Evolutionary conservation across 1,140 invertebrate species (phyloP).

Genomic region (Drosophila tropicalis): DNA sequence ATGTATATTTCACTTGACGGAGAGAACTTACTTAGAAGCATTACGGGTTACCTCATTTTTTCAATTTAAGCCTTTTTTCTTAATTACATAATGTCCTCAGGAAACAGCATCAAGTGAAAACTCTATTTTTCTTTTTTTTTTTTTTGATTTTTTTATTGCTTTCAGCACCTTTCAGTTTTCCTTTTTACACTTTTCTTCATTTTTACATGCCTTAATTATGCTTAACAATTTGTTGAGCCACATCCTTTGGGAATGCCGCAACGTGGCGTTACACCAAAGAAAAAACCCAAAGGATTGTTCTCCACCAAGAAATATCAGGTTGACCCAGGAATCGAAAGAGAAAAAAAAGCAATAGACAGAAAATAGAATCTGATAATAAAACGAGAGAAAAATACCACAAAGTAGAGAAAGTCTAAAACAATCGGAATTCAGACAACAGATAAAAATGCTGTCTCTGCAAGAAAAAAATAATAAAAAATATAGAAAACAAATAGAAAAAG

Average conservation of each 20-base stretch:
- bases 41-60: not conserved
- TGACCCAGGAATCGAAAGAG: slow-evolving; percentile 25
- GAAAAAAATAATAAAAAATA: slow-evolving; percentile 13
- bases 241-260: slow-evolving; percentile 5
- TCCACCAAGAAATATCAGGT: slow-evolving; percentile 33
- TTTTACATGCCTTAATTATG: slow-evolving; percentile 44
- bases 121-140: not conserved
- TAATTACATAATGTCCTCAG: slow-evolving; percentile 27
- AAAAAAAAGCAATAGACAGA: slow-evolving; percentile 4
- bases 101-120: slow-evolving; percentile 1
- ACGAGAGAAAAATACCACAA: slow-evolving; percentile 22
- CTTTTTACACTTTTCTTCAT: slow-evolving; percentile 2
- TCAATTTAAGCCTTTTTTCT: not conserved
- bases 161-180: slow-evolving; percentile 18
- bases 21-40: not conserved
- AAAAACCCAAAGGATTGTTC: slow-evolving; percentile 19
- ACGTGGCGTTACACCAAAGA: not conserved
- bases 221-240: slow-evolving; percentile 26
- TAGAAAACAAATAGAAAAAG: not conserved
- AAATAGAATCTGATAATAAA: slow-evolving; percentile 18
- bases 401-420: slow-evolving; percentile 12
- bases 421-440: slow-evolving; percentile 15
- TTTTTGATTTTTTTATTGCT: not conserved
- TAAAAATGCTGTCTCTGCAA: slow-evolving; percentile 17
- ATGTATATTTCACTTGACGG: no score